A percentile compares a stretch with the other conserved stretches of the same genome.
Conservation (phyloP, 1,140 invertebrate species). For the Planococcus citri region DNA sequence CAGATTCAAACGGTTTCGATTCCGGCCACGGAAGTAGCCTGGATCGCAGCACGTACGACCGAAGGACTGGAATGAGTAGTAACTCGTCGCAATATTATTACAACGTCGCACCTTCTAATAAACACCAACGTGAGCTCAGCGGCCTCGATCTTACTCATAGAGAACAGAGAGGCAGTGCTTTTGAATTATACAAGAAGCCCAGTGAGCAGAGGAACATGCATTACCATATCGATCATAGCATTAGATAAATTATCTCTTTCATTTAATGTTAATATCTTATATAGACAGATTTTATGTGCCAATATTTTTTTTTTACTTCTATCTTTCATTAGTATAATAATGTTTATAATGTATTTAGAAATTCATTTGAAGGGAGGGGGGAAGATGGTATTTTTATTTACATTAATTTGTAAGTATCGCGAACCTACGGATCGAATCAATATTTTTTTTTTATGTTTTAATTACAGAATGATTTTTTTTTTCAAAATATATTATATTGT, state of each 20-base stretch:
- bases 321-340: background rate
- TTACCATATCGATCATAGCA: conserved; percentile 30
- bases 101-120: conserved; percentile 39
- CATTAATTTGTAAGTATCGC: no score
- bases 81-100: conserved; percentile 40
- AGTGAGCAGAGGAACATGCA: conserved; percentile 33
- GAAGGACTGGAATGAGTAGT: conserved; percentile 32
- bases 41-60: conserved; percentile 34
- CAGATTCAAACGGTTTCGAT: conserved; percentile 34
- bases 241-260: conserved; percentile 1
- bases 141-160: conserved; percentile 62
- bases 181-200: conserved; percentile 86
- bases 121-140: conserved; percentile 42
- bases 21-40: conserved; percentile 39
- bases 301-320: background rate
- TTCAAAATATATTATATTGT: no score
- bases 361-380: no score
- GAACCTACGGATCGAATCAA: no score
- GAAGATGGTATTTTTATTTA: no score
- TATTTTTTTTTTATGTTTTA: no score
- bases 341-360: background rate
- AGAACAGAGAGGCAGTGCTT: conserved; percentile 84
- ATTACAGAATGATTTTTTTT: no score
- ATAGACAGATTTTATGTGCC: background rate
- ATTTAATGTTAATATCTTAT: background rate